Conservation (phyloP, 2,113 vertebrate genomes). For the Ancistrus triradiatus region DNA sequence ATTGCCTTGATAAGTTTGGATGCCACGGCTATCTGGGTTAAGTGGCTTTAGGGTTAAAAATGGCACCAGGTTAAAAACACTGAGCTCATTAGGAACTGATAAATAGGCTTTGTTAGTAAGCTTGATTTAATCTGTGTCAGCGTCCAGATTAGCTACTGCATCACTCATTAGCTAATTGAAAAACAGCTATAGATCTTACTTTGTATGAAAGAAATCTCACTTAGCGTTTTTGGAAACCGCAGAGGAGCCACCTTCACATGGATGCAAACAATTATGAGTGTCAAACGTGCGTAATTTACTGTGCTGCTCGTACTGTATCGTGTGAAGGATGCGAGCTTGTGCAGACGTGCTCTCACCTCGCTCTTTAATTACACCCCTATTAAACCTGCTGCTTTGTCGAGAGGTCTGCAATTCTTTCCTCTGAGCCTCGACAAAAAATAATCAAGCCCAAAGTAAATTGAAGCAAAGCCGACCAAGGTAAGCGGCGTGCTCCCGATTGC, state of each 20-base stretch:
- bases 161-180: too few species aligned
- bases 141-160: too few species aligned
- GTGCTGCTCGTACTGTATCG: background rate
- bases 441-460: constrained; percentile 4
- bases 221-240: too few species aligned
- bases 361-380: constrained; percentile 24
- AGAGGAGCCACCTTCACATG: background rate
- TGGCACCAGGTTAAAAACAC: too few species aligned
- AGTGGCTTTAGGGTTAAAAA: too few species aligned
- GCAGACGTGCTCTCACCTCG: constrained; percentile 1
- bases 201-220: too few species aligned
- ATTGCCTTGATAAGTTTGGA: too few species aligned
- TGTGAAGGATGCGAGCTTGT: background rate
- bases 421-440: constrained; percentile 33
- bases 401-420: constrained; percentile 7
- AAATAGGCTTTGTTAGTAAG: too few species aligned
- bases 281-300: background rate
- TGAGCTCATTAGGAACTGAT: too few species aligned
- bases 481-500: background rate
- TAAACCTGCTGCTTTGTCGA: constrained; percentile 37
- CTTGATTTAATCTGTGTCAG: too few species aligned
- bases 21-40: too few species aligned
- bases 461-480: constrained; percentile 9
- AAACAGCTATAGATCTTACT: too few species aligned
- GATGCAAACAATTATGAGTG: constrained; percentile 2